Conservation (phyloP, 2,888 invertebrate species). For the Synergus umbraculus region DNA sequence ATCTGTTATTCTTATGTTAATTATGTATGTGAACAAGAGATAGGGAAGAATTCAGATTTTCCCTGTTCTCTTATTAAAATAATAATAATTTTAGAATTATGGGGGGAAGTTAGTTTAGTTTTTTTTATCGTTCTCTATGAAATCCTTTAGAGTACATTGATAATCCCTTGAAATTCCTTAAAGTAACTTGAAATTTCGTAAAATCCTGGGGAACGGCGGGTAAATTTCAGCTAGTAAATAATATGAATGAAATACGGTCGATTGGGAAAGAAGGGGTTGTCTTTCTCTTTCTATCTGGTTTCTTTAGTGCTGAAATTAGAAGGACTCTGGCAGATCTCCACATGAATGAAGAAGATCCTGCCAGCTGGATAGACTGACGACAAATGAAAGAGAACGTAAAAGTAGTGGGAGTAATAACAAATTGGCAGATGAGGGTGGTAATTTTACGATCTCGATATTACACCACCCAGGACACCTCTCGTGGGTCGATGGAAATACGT, state of each 20-base stretch:
- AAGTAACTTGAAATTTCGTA: no score
- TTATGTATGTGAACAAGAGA: neutral
- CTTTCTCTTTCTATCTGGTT: constrained; percentile 35
- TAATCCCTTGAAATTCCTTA: no score
- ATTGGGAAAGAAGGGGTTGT: constrained; percentile 9
- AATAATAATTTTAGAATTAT: no score
- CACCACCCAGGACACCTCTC: constrained; percentile 26
- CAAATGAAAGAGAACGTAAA: constrained; percentile 41
- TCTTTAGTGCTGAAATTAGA: constrained; percentile 44
- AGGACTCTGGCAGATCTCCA: constrained; percentile 58
- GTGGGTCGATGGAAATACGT: constrained; percentile 34
- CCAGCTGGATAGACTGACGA: constrained; percentile 28
- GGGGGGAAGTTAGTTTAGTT: no score
- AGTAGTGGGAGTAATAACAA: neutral
- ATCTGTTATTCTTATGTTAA: neutral
- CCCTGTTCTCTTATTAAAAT: no score
- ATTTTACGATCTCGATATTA: neutral
- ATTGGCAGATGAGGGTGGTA: constrained; percentile 4
- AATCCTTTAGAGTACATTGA: no score
- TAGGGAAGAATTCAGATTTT: neutral
- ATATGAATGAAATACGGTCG: constrained; percentile 64
- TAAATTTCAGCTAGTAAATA: constrained; percentile 44
- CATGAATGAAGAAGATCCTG: constrained; percentile 64
- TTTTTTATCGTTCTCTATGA: no score
- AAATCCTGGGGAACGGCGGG: no score